Evolutionary conservation across 2,888 invertebrate species (phyloP), one percentile per base, ranked within the genome.

Genomic region (Junonia oenone): DNA sequence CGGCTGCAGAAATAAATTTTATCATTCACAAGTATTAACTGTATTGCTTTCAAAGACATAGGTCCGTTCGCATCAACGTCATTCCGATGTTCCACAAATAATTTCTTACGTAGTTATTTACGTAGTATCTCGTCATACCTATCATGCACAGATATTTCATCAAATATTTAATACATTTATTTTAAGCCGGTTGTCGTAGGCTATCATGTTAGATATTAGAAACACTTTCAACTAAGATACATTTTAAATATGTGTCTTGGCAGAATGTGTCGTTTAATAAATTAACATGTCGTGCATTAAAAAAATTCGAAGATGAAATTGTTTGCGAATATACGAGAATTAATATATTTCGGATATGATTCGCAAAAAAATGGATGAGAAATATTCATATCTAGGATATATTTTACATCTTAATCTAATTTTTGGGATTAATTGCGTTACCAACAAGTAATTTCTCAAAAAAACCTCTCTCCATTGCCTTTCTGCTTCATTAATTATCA

Each of bases 81-180:
- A 51, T 22, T 5, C 31, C 43, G 13, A 6, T 19, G 19, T 33
- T 17, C 33, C 8, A 13, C 46, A 35, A 56, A 51, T 51, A 47
- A 51, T 17, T 26, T 11, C 38, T 37, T 38, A 49, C 55, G 49
- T 38, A 51, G 45, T 35, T 14, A 14, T 27, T 22, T 22, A 50
- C 27, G 54, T 43, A 9, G 4, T 37, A 11, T 29, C n/a, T 29
- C 51, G 40, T 50, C 22, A 38, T 5, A 6, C n/a, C n/a, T n/a
- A n/a, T n/a, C n/a, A n/a, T 35, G 35, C 13, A 35, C 35, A 13
- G 14, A 35, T 13, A 35, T 35, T 14, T 35, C 14, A 35, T 6
- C 35, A 35, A 35, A n/a, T 13, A 14, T 35, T 35, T 35, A 2
- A 35, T 35, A 35, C 13, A 13, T 13, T 13, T 35, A 14, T 13